These are phyloP conservation scores for Lonchura striata DNA, from an alignment of 2,113 vertebrate species.

Conservation along the genomic window DNA sequence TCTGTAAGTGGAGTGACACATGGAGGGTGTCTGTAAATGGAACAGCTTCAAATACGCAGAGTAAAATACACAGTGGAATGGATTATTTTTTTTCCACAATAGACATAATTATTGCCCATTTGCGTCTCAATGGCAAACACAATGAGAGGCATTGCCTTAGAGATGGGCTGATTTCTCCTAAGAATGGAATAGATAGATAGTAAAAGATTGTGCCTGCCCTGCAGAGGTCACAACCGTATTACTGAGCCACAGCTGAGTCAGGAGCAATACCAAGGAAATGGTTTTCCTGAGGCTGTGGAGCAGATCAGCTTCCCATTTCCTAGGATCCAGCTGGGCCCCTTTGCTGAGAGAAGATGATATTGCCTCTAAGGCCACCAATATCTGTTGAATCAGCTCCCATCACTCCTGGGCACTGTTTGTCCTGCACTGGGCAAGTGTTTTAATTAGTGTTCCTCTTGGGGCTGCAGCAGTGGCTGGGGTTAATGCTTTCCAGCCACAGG, in stretches of 20 bases:
- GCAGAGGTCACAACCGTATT: neutral
- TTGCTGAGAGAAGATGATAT: neutral
- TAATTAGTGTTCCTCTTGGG: slow-evolving; percentile 14
- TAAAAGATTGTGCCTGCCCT: slow-evolving; percentile 6
- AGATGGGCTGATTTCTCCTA: slow-evolving; percentile 20
- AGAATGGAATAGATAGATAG: neutral
- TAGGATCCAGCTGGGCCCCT: neutral
- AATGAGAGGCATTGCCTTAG: neutral
- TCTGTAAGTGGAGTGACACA: slow-evolving; percentile 34
- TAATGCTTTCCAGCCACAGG: neutral
- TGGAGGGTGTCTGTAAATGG: slow-evolving; percentile 49
- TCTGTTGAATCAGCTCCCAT: neutral
- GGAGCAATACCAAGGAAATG: neutral
- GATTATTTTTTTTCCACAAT: neutral
- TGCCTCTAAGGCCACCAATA: neutral
- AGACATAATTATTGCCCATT: slow-evolving; percentile 40
- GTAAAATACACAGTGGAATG: slow-evolving; percentile 48
- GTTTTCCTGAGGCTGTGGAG: neutral
- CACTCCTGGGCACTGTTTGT: neutral
- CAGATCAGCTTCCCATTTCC: neutral
- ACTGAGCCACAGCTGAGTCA: neutral
- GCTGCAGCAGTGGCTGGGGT: neutral
- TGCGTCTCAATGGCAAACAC: neutral
- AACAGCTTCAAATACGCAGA: slow-evolving; percentile 45
- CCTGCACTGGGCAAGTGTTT: neutral